Evolutionary conservation across 2,797 vertebrate genomes (phyloP), one percentile per base, ranked within the genome.

Genomic region (Xenops minutus): DNA sequence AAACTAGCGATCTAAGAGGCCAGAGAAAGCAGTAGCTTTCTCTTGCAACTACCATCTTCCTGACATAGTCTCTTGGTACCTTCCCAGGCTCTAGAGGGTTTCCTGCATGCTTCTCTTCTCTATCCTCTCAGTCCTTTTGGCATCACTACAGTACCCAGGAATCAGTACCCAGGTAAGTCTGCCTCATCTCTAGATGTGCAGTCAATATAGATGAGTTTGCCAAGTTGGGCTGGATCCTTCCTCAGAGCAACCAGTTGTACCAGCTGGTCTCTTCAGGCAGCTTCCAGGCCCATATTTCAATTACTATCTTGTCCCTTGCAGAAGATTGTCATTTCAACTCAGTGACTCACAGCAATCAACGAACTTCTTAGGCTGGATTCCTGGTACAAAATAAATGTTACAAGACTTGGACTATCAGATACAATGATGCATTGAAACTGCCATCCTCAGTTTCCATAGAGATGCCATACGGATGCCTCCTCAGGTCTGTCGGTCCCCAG

Each of bases 401-500:
- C 80, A 91, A 86, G 64, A 61, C 37, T 84, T 37, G 51, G 51
- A 68, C 63, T 69, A 90, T 94, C 91, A 93, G 51, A 89, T 44
- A 89, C 39, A 68, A 75, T 51, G 88, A 89, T 89, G 74, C 81
- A 95, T 63, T 61, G 84, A 91, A 75, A 88, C 89, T 89, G 86
- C 81, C 88, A 58, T 78, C 64, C 54, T 88, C 84, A 62, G 64
- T 93, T 94, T 93, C 93, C 96, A 96, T 77, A 92, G 92, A 94
- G 92, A 91, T 95, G 91, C 91, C 93, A 72, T 72, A 83, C 5
- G 56, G 91, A 76, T 79, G 43, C 61, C 74, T 96, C 88, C 74
- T 94, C 56, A 51, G 75, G 91, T 91, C 92, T 6, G 3, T 21
- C 0, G 1, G 88, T 88, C 77, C 41, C 63, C 88, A 87, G 56